Conservation (phyloP, 1,140 invertebrate genomes). For the Caligus rogercresseyi region DNA sequence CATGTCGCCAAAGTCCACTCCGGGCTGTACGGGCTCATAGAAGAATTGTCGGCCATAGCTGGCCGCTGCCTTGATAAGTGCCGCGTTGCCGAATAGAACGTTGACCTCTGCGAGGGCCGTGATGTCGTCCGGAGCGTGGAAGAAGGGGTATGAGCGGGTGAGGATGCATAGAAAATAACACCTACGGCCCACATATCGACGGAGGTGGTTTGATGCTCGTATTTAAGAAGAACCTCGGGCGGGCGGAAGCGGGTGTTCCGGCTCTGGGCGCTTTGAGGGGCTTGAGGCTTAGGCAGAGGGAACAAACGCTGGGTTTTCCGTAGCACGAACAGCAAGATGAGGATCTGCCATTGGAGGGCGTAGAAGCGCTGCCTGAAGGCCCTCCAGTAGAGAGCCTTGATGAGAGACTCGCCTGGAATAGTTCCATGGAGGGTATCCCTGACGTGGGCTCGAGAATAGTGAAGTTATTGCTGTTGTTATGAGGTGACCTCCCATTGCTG, state of each 20-base stretch:
- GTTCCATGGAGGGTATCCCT: slow-evolving; percentile 4
- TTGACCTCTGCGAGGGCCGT: slow-evolving; percentile 63
- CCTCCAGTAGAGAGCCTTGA: slow-evolving; percentile 22
- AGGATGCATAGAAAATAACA: slow-evolving; percentile 63
- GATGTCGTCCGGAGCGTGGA: slow-evolving; percentile 57
- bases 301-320: slow-evolving; percentile 43
- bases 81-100: slow-evolving; percentile 51
- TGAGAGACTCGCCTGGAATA: slow-evolving; percentile 7
- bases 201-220: slow-evolving; percentile 51
- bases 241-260: slow-evolving; percentile 72
- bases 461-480: slow-evolving; percentile 14
- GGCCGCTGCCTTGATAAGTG: slow-evolving; percentile 45
- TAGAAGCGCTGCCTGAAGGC: slow-evolving; percentile 23
- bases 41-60: slow-evolving; percentile 40
- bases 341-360: slow-evolving; percentile 7
- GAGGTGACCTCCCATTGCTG: not conserved
- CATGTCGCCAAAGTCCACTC: not conserved
- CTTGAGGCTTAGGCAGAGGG: slow-evolving; percentile 38
- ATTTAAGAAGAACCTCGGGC: slow-evolving; percentile 66
- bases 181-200: slow-evolving; percentile 79
- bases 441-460: slow-evolving; percentile 14
- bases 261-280: slow-evolving; percentile 50
- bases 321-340: slow-evolving; percentile 37
- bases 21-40: not conserved
- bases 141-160: slow-evolving; percentile 61